Conservation (phyloP, 2,797 vertebrate genomes). For the Falco columbarius region DNA sequence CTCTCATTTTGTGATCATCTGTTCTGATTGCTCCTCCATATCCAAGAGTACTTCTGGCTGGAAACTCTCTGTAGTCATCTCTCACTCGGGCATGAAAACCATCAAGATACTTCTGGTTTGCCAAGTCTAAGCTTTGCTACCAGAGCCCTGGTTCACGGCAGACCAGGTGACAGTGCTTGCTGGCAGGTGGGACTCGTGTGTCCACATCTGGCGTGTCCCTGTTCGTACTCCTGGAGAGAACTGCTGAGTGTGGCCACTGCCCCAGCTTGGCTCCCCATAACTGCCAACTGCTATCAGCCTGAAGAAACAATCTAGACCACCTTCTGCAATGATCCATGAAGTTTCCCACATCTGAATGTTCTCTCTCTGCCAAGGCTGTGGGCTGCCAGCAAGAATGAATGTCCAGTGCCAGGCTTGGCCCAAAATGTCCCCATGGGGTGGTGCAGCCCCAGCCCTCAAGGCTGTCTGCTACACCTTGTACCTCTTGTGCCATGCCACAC, state of each 20-base stretch:
- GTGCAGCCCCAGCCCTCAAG: fast-evolving
- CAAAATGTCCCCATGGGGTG: fast-evolving
- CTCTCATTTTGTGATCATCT: not conserved
- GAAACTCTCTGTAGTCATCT: not conserved
- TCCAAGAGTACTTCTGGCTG: not conserved
- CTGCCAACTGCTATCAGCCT: not conserved
- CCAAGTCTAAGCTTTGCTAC: not conserved
- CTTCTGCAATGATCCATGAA: not conserved
- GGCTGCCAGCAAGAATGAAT: not conserved
- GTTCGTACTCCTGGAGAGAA: not conserved
- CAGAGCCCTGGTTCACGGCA: not conserved
- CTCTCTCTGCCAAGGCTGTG: not conserved
- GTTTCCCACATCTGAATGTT: not conserved
- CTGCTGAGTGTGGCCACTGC: not conserved
- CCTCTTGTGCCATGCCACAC: not conserved
- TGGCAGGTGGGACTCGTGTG: not conserved
- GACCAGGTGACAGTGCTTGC: fast-evolving
- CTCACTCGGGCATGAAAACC: not conserved
- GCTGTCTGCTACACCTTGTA: not conserved
- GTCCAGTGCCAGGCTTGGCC: not conserved
- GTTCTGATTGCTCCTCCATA: not conserved
- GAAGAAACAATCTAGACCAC: not conserved
- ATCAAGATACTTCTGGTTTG: not conserved
- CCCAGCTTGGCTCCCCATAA: not conserved
- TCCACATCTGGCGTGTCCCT: not conserved